A percentile compares a stretch with the other conserved stretches of the same genome.
Evolutionary conservation across 1,140 invertebrate species (phyloP).

Genomic region (Anastrepha ludens): DNA sequence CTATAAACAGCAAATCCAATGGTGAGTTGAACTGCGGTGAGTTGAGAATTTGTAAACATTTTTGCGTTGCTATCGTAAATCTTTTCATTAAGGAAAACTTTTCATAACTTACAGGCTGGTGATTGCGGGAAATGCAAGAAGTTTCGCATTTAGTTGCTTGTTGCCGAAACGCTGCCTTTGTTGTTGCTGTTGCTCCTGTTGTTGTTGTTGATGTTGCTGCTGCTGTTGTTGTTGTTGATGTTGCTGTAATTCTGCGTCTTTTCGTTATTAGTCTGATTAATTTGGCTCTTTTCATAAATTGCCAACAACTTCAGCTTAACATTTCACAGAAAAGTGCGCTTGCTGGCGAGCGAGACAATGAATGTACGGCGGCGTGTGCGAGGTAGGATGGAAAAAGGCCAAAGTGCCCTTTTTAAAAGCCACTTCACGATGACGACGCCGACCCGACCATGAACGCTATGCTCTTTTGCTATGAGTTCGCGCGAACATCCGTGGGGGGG

Average conservation of each 20-base stretch:
- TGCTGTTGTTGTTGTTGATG: constrained; percentile 61
- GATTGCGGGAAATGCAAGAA: constrained; percentile 49
- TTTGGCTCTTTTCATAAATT: constrained; percentile 75
- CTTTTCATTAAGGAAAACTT: constrained; percentile 74
- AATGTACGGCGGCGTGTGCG: not conserved
- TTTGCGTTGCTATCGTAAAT: constrained; percentile 69
- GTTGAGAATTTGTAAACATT: constrained; percentile 53
- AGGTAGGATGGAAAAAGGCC: constrained; percentile 5
- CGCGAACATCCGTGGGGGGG: not conserved
- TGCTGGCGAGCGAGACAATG: constrained; percentile 50
- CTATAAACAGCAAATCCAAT: not conserved
- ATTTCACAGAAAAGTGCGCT: constrained; percentile 61
- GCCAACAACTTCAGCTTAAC: constrained; percentile 61
- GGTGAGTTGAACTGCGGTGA: constrained; percentile 46
- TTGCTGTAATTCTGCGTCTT: constrained; percentile 59
- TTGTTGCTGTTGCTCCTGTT: constrained; percentile 29
- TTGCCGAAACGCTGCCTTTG: constrained; percentile 36
- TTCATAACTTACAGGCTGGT: constrained; percentile 63
- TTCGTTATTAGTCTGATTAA: constrained; percentile 75
- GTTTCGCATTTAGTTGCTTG: constrained; percentile 52
- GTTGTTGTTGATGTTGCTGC: constrained; percentile 36
- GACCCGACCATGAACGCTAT: constrained; percentile 8
- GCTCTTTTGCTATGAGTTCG: not conserved
- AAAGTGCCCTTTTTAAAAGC: constrained; percentile 55
- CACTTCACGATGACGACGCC: constrained; percentile 8